Base-by-base conservation (phyloP, 2,888 invertebrate genomes). In the Crepidodera aurea region DNA sequence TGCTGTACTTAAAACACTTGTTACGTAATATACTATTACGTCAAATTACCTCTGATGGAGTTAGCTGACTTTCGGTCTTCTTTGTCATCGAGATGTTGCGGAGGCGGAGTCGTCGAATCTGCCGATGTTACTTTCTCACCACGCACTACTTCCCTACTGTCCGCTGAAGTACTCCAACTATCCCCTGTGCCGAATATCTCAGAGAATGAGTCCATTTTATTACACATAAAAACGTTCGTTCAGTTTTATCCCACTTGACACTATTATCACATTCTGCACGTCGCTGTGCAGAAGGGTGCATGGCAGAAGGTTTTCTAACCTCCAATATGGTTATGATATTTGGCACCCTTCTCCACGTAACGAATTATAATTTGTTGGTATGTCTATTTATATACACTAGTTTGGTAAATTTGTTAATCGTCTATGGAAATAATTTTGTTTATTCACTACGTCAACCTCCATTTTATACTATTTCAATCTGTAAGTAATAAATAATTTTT, bases 11-110 rank as follows among this genome's bases (percentile, higher is more conserved):
- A n/a, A n/a, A n/a, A n/a, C n/a, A n/a, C n/a, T n/a, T n/a, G n/a
- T n/a, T n/a, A n/a, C n/a, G n/a, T n/a, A n/a, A n/a, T n/a, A n/a
- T n/a, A n/a, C n/a, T n/a, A n/a, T n/a, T n/a, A n/a, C n/a, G n/a
- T n/a, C n/a, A n/a, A n/a, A n/a, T 67, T 73, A 88, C 88, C 88
- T 88, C 88, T 81, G 69, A 88, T 88, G 51, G 88, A 88, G 77
- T 88, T 88, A 56, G 86, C 86, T 64, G 83, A 85, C 77, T 86
- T 87, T 77, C 85, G 83, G 70, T 86, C 86, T 79, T 86, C 84
- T 60, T 75, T 76, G 29, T 78, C 67, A 27, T 70, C 61, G 12
- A 51, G 5, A 22, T 13, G 39, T 18, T 34, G 56, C 10, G 86
- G 85, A 0, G 87, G 87, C 0, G 87, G 87, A 0, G 87, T 86